These are phyloP conservation scores for Pteruthius melanotis DNA, from an alignment of 2,113 vertebrate species.

Conservation along the genomic window DNA sequence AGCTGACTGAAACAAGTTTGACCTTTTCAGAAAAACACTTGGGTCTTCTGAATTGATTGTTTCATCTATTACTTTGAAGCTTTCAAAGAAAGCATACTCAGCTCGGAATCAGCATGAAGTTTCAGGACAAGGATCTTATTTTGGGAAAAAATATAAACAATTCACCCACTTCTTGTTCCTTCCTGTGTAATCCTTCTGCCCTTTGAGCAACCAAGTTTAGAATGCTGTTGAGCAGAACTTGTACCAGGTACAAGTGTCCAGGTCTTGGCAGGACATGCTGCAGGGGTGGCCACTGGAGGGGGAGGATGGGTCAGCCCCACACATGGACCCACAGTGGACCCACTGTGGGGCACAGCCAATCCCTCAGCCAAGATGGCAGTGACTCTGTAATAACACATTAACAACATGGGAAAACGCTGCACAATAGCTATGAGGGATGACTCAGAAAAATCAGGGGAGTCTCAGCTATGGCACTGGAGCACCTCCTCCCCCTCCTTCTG, in stretches of 20 bases:
- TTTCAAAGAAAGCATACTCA: neutral
- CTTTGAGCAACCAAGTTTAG: neutral
- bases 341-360: neutral
- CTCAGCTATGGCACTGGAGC: no score
- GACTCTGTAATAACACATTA: neutral
- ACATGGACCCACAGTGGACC: accelerated
- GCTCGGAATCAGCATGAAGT: neutral
- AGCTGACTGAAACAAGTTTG: neutral
- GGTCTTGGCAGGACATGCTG: neutral
- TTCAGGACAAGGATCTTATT: neutral
- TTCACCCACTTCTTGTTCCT: neutral
- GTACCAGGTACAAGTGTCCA: no score
- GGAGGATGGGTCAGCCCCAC: neutral
- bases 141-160: neutral
- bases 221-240: neutral
- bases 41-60: neutral
- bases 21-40: neutral
- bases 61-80: neutral
- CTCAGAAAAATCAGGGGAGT: neutral
- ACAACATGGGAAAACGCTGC: accelerated
- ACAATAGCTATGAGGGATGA: neutral
- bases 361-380: neutral
- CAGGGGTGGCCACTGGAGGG: neutral
- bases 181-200: neutral
- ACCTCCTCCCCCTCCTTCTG: no score